Evolutionary conservation across 2,888 invertebrate species (phyloP).

Genomic region (Hanleya hanleyi): DNA sequence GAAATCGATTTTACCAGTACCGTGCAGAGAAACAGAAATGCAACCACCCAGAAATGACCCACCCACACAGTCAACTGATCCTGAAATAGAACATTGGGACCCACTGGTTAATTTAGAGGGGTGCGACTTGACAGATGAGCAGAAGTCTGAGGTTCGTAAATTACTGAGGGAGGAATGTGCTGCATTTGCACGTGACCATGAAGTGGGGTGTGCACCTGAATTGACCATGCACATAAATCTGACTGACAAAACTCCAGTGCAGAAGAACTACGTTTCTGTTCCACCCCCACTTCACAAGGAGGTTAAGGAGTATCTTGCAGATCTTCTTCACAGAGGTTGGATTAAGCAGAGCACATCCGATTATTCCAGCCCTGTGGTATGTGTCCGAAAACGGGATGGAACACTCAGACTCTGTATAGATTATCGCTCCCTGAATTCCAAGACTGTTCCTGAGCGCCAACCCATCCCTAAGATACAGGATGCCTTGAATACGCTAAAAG

Average conservation of each 20-base stretch:
- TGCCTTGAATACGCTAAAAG: constrained; percentile 32
- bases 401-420: constrained; percentile 19
- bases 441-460: constrained; percentile 21
- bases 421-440: constrained; percentile 33
- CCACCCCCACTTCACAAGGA: constrained; percentile 39
- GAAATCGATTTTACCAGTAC: neutral
- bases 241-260: constrained; percentile 34
- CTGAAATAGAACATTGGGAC: constrained; percentile 15
- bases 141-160: constrained; percentile 20
- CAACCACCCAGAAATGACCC: neutral
- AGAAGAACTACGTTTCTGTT: constrained; percentile 32
- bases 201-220: constrained; percentile 30
- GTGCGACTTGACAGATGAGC: constrained; percentile 11
- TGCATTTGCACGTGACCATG: constrained; percentile 35
- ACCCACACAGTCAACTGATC: neutral
- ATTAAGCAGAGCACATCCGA: constrained; percentile 12
- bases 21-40: neutral
- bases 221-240: constrained; percentile 35
- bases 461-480: constrained; percentile 43
- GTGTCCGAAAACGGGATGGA: constrained; percentile 34
- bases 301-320: constrained; percentile 41
- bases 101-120: constrained; percentile 25
- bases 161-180: constrained; percentile 30
- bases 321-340: constrained; percentile 32
- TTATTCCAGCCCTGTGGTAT: constrained; percentile 36